Conservation (phyloP, 2,888 invertebrate genomes). For the Periphyllus acericola region DNA sequence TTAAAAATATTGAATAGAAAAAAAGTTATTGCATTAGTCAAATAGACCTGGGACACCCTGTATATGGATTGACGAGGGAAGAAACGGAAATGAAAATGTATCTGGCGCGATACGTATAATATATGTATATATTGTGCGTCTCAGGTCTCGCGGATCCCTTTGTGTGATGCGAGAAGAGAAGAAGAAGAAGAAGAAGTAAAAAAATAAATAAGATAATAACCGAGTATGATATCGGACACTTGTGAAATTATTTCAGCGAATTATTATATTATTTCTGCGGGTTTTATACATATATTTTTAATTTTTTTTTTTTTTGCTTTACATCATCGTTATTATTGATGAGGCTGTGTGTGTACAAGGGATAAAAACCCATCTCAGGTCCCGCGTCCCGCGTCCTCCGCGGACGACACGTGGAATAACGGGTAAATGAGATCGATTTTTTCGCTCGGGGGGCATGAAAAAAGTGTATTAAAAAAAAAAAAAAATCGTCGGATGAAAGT, state of each 20-base stretch:
- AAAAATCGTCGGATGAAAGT: conserved; percentile 50
- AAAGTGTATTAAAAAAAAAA: conserved; percentile 59
- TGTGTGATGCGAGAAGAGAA: neutral
- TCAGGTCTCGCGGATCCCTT: neutral
- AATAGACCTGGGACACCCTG: too few species aligned
- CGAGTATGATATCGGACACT: conserved; percentile 1
- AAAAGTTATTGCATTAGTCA: too few species aligned
- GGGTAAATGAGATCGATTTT: conserved; percentile 61
- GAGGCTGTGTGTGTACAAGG: neutral
- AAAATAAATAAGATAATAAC: neutral
- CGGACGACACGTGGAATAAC: neutral
- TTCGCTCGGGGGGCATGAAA: conserved; percentile 32
- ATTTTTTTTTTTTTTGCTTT: conserved; percentile 5
- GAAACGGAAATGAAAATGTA: conserved; percentile 36
- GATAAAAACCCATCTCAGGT: conserved; percentile 26
- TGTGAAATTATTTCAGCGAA: conserved; percentile 38
- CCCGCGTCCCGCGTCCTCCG: neutral
- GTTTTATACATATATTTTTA: neutral
- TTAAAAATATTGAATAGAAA: too few species aligned
- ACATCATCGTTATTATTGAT: conserved; percentile 51
- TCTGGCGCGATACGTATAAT: neutral
- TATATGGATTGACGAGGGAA: neutral
- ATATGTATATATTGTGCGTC: neutral
- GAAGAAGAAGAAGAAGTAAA: too few species aligned
- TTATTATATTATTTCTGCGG: conserved; percentile 34